Conservation (phyloP, 2,888 invertebrate genomes). For the Tenthredo mesomela region DNA sequence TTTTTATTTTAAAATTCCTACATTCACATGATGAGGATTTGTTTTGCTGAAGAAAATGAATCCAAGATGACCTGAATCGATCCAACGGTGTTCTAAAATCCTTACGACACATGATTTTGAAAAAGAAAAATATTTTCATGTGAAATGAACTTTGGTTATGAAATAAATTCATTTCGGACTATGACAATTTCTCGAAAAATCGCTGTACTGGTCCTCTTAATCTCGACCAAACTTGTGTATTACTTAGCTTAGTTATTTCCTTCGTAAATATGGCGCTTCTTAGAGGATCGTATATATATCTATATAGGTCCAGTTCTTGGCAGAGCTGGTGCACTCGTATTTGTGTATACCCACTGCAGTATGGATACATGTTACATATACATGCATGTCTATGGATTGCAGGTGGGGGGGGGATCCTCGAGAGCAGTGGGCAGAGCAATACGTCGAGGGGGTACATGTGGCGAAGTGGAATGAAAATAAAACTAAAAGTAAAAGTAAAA, state of each 20-base stretch:
- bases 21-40: too few relatives aligned
- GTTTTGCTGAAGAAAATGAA: too few relatives aligned
- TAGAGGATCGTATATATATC: neutral
- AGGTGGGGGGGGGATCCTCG: neutral
- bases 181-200: too few relatives aligned
- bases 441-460: neutral
- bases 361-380: neutral
- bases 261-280: conserved; percentile 45
- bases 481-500: neutral
- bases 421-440: conserved; percentile 36
- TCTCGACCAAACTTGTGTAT: neutral
- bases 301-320: neutral
- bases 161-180: too few relatives aligned
- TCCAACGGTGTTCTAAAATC: too few relatives aligned
- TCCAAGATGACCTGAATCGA: too few relatives aligned
- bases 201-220: too few relatives aligned
- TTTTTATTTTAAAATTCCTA: too few relatives aligned
- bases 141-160: too few relatives aligned
- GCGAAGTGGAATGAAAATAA: conserved; percentile 2
- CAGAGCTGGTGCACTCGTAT: neutral
- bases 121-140: too few relatives aligned
- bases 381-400: neutral
- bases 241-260: too few relatives aligned
- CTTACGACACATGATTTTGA: too few relatives aligned
- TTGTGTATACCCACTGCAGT: neutral